phyloP scores from a whole-genome alignment of 2,888 invertebrate species.

The Aporophyla lueneburgensis region DNA sequence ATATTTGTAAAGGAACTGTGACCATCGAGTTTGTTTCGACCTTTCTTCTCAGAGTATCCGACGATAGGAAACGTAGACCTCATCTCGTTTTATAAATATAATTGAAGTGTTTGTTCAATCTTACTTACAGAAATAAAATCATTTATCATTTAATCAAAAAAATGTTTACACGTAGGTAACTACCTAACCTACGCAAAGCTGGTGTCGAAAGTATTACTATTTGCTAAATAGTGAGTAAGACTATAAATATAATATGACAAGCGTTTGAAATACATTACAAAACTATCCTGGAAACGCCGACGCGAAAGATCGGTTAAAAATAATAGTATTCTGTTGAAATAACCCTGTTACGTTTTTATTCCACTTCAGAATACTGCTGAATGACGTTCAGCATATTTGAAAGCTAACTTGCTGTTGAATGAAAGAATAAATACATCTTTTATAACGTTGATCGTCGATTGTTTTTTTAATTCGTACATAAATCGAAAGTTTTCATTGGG shows the following conservation, averaged over 20 bases:
- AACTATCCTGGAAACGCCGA: slow-evolving; percentile 32
- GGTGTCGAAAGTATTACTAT: slow-evolving; percentile 34
- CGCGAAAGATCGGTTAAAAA: slow-evolving; percentile 33
- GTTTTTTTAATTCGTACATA: slow-evolving; percentile 9
- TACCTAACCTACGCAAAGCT: slow-evolving; percentile 5
- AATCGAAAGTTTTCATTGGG: not conserved
- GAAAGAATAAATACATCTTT: slow-evolving; percentile 16
- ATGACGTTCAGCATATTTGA: slow-evolving; percentile 35
- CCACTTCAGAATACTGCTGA: slow-evolving; percentile 25
- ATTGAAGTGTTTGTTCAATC: no score
- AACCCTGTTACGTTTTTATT: slow-evolving; percentile 21
- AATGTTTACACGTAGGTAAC: no score
- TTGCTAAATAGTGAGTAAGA: slow-evolving; percentile 12
- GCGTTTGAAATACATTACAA: slow-evolving; percentile 36
- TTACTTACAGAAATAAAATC: no score
- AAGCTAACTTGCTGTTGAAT: slow-evolving; percentile 16
- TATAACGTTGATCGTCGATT: slow-evolving; percentile 15
- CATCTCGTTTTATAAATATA: no score
- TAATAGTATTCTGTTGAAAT: slow-evolving; percentile 43
- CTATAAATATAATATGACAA: slow-evolving; percentile 44
- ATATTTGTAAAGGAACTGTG: no score
- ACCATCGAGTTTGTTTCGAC: no score
- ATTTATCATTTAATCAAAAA: no score
- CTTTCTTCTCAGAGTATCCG: no score
- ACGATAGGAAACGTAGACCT: no score